Evolutionary conservation across 1,140 invertebrate genomes (phyloP).

Genomic region (Drosophila mojavensis): DNA sequence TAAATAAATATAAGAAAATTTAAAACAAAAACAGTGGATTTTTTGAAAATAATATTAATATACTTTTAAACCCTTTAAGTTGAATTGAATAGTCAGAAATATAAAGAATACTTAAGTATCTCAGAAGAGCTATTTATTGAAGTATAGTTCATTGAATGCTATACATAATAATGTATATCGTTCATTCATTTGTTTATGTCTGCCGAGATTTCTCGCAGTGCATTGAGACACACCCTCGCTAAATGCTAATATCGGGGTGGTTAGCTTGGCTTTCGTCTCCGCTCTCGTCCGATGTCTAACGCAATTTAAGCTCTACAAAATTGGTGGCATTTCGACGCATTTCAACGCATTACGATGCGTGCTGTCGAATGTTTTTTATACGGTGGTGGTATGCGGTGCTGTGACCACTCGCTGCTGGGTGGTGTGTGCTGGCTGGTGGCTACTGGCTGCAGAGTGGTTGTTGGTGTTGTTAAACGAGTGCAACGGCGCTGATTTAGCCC

Average conservation of each 20-base stretch:
- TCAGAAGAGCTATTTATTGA: no score
- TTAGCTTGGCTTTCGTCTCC: constrained; percentile 14
- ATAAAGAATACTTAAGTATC: no score
- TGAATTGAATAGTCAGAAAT: no score
- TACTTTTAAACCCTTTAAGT: no score
- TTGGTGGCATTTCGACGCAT: constrained; percentile 77
- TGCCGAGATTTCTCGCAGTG: constrained; percentile 15
- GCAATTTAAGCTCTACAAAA: constrained; percentile 72
- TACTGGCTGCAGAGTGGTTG: constrained; percentile 11
- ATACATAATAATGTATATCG: no score
- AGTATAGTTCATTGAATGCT: no score
- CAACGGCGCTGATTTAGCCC: constrained; percentile 60
- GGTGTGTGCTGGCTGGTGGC: constrained; percentile 8
- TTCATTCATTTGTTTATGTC: no score
- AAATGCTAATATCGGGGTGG: constrained; percentile 23
- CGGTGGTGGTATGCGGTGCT: constrained; percentile 59
- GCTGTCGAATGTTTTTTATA: constrained; percentile 29
- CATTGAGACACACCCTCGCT: constrained; percentile 10
- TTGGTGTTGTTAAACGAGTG: constrained; percentile 56
- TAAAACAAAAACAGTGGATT: background rate
- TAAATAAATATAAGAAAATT: background rate
- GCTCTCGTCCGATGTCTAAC: constrained; percentile 47
- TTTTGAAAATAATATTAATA: no score
- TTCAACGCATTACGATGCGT: constrained; percentile 65
- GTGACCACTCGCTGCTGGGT: constrained; percentile 19